Evolutionary conservation across 2,113 vertebrate genomes (phyloP).

Genomic region (Elephantulus edwardii): DNA sequence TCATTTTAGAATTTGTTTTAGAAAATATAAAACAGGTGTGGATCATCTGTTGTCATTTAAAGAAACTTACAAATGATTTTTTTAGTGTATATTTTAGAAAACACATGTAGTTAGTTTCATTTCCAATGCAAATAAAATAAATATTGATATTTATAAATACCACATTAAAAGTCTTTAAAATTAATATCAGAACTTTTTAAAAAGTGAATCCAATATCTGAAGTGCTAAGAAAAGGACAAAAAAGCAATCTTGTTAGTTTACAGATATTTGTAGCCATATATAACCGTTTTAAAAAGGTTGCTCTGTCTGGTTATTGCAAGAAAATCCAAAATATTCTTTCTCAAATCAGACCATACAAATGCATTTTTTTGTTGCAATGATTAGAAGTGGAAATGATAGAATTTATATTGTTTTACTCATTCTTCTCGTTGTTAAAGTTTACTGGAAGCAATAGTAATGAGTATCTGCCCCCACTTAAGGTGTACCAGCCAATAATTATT

Average conservation of each 20-base stretch:
- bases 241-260: slow-evolving; percentile 44
- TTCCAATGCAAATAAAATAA: slow-evolving; percentile 75
- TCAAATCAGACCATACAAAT: slow-evolving; percentile 5
- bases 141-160: slow-evolving; percentile 72
- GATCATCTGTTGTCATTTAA: slow-evolving; percentile 77
- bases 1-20: slow-evolving; percentile 70
- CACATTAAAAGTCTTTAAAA: slow-evolving; percentile 73
- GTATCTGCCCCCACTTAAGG: not conserved
- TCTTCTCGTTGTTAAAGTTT: not conserved
- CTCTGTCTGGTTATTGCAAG: not conserved
- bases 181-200: slow-evolving; percentile 65
- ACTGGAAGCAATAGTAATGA: not conserved
- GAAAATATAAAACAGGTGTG: slow-evolving; percentile 79
- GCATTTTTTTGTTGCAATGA: not conserved
- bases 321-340: slow-evolving; percentile 10
- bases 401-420: not conserved
- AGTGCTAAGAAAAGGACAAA: slow-evolving; percentile 61
- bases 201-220: slow-evolving; percentile 60
- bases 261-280: slow-evolving; percentile 48
- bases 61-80: slow-evolving; percentile 71
- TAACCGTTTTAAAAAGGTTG: slow-evolving; percentile 16
- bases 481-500: slow-evolving; percentile 6
- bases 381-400: not conserved
- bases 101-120: slow-evolving; percentile 73
- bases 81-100: slow-evolving; percentile 71